Evolutionary conservation across 1,140 invertebrate genomes (phyloP).

Genomic region (Ceratoteleas bidentatus): DNA sequence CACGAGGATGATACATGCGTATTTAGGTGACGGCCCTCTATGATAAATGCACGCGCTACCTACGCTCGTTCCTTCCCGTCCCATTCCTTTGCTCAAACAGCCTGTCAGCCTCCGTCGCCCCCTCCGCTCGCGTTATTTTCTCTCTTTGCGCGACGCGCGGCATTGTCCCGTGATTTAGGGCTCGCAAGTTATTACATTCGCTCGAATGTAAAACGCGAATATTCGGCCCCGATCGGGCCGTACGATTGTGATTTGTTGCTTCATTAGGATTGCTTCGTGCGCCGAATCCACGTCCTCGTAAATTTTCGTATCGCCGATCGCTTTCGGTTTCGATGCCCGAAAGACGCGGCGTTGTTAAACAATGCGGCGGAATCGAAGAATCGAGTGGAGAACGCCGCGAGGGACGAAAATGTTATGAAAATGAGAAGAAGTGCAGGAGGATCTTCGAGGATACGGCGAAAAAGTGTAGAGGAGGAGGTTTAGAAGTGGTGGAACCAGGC

Average conservation of each 20-base stretch:
- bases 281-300: constrained; percentile 48
- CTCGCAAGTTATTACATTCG: constrained; percentile 59
- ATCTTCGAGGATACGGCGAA: no score
- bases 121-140: constrained; percentile 44
- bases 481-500: no score
- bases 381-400: no score
- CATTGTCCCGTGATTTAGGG: constrained; percentile 64
- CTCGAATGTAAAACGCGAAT: constrained; percentile 56
- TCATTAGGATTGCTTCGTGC: constrained; percentile 53
- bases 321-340: constrained; percentile 11
- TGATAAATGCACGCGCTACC: constrained; percentile 62
- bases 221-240: constrained; percentile 53
- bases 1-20: constrained; percentile 57
- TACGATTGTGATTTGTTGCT: constrained; percentile 58
- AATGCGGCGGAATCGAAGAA: no score
- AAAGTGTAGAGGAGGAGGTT: no score
- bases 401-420: no score
- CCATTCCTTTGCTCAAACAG: constrained; percentile 63
- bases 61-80: constrained; percentile 58
- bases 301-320: constrained; percentile 48
- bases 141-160: constrained; percentile 50
- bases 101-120: constrained; percentile 42
- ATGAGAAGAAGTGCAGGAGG: no score
- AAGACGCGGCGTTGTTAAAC: no score
- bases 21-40: constrained; percentile 59